Conservation (phyloP, 1,140 invertebrate genomes). For the Meteorus sp. region DNA sequence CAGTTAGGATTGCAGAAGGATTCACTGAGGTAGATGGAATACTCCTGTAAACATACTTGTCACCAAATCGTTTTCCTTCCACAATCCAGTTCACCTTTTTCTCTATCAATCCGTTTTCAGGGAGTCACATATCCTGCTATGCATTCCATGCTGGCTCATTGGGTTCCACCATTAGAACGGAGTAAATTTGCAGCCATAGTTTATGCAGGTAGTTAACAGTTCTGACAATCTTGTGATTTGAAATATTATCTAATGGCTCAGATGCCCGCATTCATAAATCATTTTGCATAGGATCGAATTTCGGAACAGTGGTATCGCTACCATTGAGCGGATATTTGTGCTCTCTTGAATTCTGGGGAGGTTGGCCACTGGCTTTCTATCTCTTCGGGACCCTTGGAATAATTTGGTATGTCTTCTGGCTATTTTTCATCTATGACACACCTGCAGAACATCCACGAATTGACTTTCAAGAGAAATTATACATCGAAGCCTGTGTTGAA, state of each 20-base stretch:
- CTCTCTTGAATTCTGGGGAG: slow-evolving; percentile 67
- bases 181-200: slow-evolving; percentile 80
- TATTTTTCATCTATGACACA: slow-evolving; percentile 71
- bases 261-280: too few relatives aligned
- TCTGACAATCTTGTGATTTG: too few relatives aligned
- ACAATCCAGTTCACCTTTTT: too few relatives aligned
- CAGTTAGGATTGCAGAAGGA: slow-evolving; percentile 80
- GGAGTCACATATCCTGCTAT: slow-evolving; percentile 83
- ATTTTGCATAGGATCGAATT: slow-evolving; percentile 57
- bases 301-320: slow-evolving; percentile 76
- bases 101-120: too few relatives aligned
- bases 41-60: not conserved
- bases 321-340: slow-evolving; percentile 75
- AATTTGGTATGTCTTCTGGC: slow-evolving; percentile 80
- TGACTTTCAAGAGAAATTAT: slow-evolving; percentile 67
- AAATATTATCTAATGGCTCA: too few relatives aligned
- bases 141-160: slow-evolving; percentile 79
- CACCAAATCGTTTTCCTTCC: too few relatives aligned
- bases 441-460: slow-evolving; percentile 82
- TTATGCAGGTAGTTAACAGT: slow-evolving; percentile 68
- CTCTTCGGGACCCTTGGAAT: slow-evolving; percentile 74
- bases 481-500: slow-evolving; percentile 64
- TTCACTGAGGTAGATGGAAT: slow-evolving; percentile 73
- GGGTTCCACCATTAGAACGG: slow-evolving; percentile 80
- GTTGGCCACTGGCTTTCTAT: slow-evolving; percentile 82